Evolutionary conservation across 2,797 vertebrate genomes (phyloP), one percentile per base, ranked within the genome.

Genomic region (Peromyscus eremicus): DNA sequence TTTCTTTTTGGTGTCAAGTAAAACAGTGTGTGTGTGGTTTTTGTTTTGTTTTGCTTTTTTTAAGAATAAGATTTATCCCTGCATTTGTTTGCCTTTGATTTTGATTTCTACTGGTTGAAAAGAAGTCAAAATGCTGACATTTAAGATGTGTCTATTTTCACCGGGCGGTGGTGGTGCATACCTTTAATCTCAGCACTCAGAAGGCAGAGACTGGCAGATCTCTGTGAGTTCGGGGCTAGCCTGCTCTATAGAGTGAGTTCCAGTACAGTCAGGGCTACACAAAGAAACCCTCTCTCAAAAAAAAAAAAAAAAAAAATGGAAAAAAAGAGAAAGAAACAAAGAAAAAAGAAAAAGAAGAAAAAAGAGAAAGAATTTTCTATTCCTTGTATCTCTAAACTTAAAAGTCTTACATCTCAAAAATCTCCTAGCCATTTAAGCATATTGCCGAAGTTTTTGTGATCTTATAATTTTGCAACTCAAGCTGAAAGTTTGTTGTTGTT

Each of bases 401-500:
- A 94, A 88, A 6, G 40, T n/a, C 25, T 89, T 91, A 16, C 40
- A 81, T 25, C 43, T 70, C 55, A 66, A 91, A 86, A 70, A 68
- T 37, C 55, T 40, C 66, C n/a, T 73, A 92, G 37, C 66, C 73
- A 88, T 83, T 88, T 75, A 64, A 13, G 4, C 43, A 70, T 27
- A 81, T 73, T 84, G 96, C 76, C 49, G n/a, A 62, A 87, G 10
- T 80, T 91, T 43, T 73, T 88, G 8, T 83, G 27, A 12, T 73
- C 34, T 92, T 27, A 89, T 83, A 57, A 29, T 90, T 94, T 73
- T 90, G 73, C 57, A 92, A 80, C 23, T 68, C 86, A 89, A 88
- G 13, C 2, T 93, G 75, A 62, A 83, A 84, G 19, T 1, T 64
- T 52, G 80, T 14, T 60, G 6, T 52, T 52, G 12, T 52, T 52